These are phyloP conservation scores for Squalus acanthias DNA, from an alignment of 2,797 vertebrate species.

Conservation along the genomic window DNA sequence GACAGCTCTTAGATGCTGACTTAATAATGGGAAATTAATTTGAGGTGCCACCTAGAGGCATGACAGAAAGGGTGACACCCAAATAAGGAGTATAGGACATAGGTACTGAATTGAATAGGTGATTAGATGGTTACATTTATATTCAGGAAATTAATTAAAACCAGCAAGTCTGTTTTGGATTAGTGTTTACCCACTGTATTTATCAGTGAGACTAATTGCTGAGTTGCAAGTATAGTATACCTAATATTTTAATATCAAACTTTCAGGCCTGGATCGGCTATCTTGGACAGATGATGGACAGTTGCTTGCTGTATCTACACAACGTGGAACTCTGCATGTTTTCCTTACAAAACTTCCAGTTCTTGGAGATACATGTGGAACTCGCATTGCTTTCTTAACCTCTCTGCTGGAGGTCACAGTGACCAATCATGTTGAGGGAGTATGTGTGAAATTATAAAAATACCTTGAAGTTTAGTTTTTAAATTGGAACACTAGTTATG, in stretches of 20 bases:
- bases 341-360: constrained; percentile 91
- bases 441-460: constrained; percentile 50
- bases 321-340: constrained; percentile 78
- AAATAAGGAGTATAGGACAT: neutral
- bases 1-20: neutral
- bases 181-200: neutral
- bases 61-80: neutral
- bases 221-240: neutral
- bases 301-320: constrained; percentile 81
- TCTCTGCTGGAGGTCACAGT: constrained; percentile 92
- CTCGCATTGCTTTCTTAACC: constrained; percentile 83
- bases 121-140: neutral
- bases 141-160: neutral
- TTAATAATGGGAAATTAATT: neutral
- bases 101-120: neutral
- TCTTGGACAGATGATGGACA: constrained; percentile 96
- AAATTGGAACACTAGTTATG: neutral
- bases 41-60: neutral
- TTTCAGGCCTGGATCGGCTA: constrained; percentile 80
- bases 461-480: neutral
- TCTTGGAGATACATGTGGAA: constrained; percentile 78
- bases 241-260: constrained; percentile 34
- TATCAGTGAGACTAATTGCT: neutral
- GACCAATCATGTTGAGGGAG: constrained; percentile 80
- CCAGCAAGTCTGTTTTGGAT: neutral